A percentile compares a stretch with the other conserved stretches of the same genome.
Evolutionary conservation across 2,797 vertebrate species (phyloP).

Genomic region (Pangasius mekongensis): DNA sequence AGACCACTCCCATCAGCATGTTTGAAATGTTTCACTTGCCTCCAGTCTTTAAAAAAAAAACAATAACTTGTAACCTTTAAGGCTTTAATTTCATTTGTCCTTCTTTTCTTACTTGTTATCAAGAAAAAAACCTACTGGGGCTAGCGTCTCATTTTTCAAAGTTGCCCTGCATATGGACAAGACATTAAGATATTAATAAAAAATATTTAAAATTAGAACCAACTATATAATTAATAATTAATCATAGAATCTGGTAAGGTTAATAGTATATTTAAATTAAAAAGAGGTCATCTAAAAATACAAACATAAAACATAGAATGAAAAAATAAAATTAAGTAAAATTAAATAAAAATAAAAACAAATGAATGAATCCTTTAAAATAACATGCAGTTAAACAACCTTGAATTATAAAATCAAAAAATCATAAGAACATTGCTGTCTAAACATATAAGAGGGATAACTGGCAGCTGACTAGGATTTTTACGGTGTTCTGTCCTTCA

Average conservation of each 20-base stretch:
- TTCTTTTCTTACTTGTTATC: background rate
- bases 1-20: background rate
- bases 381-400: background rate
- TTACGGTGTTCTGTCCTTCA: background rate
- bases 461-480: background rate
- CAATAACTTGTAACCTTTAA: background rate
- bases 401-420: background rate
- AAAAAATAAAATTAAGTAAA: background rate
- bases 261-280: background rate
- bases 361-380: background rate
- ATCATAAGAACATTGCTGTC: background rate
- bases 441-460: background rate
- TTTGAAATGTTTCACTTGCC: background rate
- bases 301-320: background rate
- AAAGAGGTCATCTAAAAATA: background rate
- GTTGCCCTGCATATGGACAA: background rate
- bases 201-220: background rate
- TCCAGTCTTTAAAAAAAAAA: background rate
- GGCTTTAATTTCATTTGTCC: background rate
- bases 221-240: background rate
- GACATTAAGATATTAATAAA: background rate
- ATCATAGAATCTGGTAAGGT: background rate
- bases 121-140: background rate
- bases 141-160: background rate
- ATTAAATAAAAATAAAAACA: background rate